These are phyloP conservation scores for Hippopotamyrus pictus DNA, from an alignment of 2,797 vertebrate species.

Conservation along the genomic window DNA sequence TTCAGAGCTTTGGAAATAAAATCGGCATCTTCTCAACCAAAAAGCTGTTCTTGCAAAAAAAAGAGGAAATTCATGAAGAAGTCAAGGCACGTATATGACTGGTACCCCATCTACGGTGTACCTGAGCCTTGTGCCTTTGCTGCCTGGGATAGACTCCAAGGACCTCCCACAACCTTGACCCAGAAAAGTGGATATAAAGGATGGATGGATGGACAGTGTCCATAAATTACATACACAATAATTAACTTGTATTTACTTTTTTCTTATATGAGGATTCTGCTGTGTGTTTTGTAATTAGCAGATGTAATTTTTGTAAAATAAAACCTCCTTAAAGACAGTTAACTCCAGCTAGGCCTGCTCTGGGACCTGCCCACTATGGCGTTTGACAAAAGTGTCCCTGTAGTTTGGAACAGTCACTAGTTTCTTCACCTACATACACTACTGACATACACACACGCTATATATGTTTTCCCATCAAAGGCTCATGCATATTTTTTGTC, in stretches of 20 bases:
- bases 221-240: not conserved
- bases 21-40: not conserved
- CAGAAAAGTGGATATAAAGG: not conserved
- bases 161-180: not conserved
- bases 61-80: not conserved
- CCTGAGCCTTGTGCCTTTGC: slow-evolving; percentile 45
- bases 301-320: not conserved
- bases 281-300: not conserved
- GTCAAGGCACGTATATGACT: not conserved
- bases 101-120: not conserved
- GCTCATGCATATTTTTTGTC: not conserved
- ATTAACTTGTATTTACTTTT: not conserved
- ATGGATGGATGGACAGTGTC: not conserved
- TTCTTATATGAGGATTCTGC: not conserved
- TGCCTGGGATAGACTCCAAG: too few species aligned
- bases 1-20: not conserved
- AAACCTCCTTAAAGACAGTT: not conserved
- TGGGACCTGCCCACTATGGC: not conserved
- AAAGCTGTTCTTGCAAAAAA: not conserved
- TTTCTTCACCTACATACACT: not conserved
- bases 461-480: not conserved
- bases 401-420: not conserved
- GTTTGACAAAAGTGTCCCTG: not conserved
- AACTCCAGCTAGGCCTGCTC: not conserved
- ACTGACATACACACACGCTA: not conserved